These are phyloP conservation scores for Pardalotus punctatus DNA, from an alignment of 2,113 vertebrate species.

Conservation along the genomic window DNA sequence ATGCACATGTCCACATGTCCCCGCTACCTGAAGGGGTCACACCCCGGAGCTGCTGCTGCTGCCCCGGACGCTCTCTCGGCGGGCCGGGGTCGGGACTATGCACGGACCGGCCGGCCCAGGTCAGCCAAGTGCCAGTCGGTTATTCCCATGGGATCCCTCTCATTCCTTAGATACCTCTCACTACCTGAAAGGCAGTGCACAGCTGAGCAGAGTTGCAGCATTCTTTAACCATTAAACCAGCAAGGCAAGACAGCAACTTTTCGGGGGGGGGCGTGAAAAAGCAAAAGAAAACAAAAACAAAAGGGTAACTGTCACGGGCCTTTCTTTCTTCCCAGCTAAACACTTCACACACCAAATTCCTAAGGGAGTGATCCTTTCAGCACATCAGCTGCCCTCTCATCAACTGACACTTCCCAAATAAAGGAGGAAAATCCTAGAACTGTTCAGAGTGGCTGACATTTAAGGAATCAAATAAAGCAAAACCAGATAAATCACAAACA, in stretches of 20 bases:
- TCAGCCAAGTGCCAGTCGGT: slow-evolving; percentile 1
- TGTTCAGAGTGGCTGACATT: neutral
- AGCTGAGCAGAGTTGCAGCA: neutral
- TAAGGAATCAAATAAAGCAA: neutral
- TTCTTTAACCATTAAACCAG: neutral
- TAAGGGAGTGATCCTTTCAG: neutral
- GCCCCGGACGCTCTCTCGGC: neutral
- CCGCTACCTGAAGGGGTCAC: neutral
- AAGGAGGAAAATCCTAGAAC: neutral
- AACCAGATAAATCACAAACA: neutral
- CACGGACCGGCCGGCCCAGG: neutral
- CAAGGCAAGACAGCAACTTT: neutral
- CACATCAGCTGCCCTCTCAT: neutral
- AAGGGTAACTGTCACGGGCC: neutral
- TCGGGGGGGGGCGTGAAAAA: fast-evolving
- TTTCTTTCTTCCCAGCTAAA: neutral
- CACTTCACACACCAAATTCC: neutral
- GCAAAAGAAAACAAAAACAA: neutral
- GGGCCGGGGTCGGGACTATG: neutral
- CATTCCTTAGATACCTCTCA: neutral
- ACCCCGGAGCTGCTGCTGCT: neutral
- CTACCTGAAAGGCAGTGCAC: neutral
- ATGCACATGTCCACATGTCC: neutral
- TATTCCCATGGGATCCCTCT: neutral
- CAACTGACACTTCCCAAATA: neutral